A percentile compares a stretch with the other conserved stretches of the same genome.
Evolutionary conservation across 2,888 invertebrate genomes (phyloP).

Genomic region (Tridacna crocea): DNA sequence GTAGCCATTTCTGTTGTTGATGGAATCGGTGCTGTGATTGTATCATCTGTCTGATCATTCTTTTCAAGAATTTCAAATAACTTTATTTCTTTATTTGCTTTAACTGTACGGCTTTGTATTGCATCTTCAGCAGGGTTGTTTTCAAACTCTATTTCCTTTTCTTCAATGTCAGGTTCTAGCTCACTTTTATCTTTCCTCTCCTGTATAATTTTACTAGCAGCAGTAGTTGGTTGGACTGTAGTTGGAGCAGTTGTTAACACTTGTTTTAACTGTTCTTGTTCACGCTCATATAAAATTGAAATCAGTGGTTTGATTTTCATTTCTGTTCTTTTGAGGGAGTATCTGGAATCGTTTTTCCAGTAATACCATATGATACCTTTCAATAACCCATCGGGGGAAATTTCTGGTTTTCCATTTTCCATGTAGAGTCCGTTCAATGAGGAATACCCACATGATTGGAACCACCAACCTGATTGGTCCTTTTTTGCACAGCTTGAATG

Average conservation of each 20-base stretch:
- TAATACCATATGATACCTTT: constrained; percentile 76
- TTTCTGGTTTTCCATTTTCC: constrained; percentile 52
- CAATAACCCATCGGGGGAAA: constrained; percentile 72
- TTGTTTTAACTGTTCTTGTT: constrained; percentile 23
- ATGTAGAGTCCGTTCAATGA: constrained; percentile 76
- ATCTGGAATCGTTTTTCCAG: constrained; percentile 73
- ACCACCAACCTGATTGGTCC: constrained; percentile 80
- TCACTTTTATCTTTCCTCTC: neutral
- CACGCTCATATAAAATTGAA: constrained; percentile 61
- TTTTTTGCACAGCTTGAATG: constrained; percentile 74
- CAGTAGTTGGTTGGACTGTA: neutral
- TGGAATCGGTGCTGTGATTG: neutral
- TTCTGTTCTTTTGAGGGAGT: constrained; percentile 72
- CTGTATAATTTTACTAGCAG: neutral
- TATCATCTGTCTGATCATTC: neutral
- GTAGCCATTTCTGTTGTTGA: neutral
- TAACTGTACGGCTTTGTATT: neutral
- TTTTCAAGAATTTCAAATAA: constrained; percentile 16
- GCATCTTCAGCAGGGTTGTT: neutral
- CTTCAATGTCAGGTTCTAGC: neutral
- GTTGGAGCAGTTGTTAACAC: neutral
- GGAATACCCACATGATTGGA: constrained; percentile 75
- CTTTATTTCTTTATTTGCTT: constrained; percentile 9
- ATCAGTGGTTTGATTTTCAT: constrained; percentile 75
- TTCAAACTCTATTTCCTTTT: neutral